These are phyloP conservation scores for Rhadina sibilatrix DNA, from an alignment of 2,113 vertebrate genomes.

Conservation along the genomic window DNA sequence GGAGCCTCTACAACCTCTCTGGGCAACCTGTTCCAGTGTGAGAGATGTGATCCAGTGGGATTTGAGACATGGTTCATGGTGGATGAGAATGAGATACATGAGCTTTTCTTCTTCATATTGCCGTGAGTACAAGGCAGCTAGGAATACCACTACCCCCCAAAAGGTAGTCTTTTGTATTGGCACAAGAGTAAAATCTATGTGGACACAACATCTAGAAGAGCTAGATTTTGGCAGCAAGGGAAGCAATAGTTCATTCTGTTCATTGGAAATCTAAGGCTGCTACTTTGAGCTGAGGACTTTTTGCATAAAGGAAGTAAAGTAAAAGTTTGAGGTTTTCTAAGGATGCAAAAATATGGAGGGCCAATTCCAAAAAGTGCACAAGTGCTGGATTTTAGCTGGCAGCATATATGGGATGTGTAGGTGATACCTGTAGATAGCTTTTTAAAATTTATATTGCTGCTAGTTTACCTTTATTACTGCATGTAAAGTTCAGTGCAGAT, in stretches of 20 bases:
- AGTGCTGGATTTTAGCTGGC: background rate
- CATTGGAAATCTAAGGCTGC: background rate
- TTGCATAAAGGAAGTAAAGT: background rate
- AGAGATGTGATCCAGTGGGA: background rate
- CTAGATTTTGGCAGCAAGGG: background rate
- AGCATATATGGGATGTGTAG: background rate
- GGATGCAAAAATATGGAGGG: background rate
- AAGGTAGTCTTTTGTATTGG: background rate
- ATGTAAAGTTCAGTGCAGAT: background rate
- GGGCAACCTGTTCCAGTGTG: background rate
- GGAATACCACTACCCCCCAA: background rate
- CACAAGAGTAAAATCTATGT: background rate
- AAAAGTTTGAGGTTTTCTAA: background rate
- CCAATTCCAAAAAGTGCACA: background rate
- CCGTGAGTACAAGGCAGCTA: background rate
- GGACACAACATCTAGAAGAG: background rate
- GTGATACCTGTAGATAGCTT: background rate
- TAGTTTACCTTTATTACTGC: background rate
- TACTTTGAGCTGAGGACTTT: background rate
- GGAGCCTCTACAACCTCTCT: background rate
- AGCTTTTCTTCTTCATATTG: background rate
- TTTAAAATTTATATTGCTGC: background rate
- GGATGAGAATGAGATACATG: background rate
- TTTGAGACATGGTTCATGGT: background rate
- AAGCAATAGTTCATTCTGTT: background rate